These are phyloP conservation scores for Zootoca vivipara DNA, from an alignment of 2,113 vertebrate species.

Conservation along the genomic window DNA sequence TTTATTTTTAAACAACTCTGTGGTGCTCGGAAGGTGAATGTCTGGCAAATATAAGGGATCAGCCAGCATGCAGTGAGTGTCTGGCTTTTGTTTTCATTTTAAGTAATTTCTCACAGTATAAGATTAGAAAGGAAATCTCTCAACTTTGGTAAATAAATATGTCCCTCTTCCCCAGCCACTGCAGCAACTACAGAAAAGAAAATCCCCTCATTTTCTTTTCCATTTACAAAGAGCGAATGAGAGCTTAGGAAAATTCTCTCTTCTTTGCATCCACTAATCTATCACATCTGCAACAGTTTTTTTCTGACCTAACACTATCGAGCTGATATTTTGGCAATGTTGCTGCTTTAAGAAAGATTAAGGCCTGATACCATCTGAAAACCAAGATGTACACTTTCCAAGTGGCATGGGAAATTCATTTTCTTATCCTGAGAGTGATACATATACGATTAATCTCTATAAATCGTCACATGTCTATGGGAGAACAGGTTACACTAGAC, in stretches of 20 bases:
- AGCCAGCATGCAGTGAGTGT: slow-evolving; percentile 34
- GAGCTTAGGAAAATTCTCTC: background rate
- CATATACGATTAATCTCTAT: slow-evolving; percentile 53
- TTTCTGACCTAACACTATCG: slow-evolving; percentile 41
- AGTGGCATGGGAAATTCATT: slow-evolving; percentile 53
- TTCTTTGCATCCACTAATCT: slow-evolving; percentile 44
- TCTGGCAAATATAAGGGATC: slow-evolving; percentile 30
- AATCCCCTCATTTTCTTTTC: slow-evolving; percentile 35
- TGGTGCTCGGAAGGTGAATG: slow-evolving; percentile 13
- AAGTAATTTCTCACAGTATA: slow-evolving; percentile 33
- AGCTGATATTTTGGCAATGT: slow-evolving; percentile 50
- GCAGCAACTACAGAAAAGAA: slow-evolving; percentile 49
- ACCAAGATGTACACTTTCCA: slow-evolving; percentile 58
- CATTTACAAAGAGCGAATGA: slow-evolving; percentile 28
- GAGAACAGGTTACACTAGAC: background rate
- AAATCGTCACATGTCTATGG: slow-evolving; percentile 49
- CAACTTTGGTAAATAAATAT: slow-evolving; percentile 27
- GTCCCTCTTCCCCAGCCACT: background rate
- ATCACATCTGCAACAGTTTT: slow-evolving; percentile 42
- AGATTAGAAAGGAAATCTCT: slow-evolving; percentile 11
- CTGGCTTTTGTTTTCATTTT: slow-evolving; percentile 33
- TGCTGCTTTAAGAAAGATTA: slow-evolving; percentile 56
- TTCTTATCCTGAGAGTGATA: slow-evolving; percentile 54
- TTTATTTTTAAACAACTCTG: slow-evolving; percentile 40
- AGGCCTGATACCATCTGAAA: slow-evolving; percentile 61